phyloP scores from a whole-genome alignment of 2,797 vertebrate genomes.

The Macrochelys suwanniensis region DNA sequence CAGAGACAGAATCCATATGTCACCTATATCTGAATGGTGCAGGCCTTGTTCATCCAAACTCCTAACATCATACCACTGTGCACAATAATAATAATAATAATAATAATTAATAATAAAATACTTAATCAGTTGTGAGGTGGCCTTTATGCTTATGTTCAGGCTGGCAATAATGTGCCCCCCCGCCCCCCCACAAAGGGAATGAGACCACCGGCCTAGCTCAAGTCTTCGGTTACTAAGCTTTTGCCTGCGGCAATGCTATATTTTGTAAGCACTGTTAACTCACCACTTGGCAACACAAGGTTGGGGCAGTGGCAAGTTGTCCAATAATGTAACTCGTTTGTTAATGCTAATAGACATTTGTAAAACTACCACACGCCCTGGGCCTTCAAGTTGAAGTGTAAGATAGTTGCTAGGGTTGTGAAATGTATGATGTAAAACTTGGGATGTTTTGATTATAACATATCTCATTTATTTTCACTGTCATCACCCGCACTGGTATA shows the following conservation, averaged over 20 bases:
- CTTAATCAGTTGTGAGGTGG: constrained; percentile 56
- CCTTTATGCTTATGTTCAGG: constrained; percentile 48
- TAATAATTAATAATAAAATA: constrained; percentile 54
- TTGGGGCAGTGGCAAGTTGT: constrained; percentile 58
- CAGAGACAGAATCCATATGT: background rate
- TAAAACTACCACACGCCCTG: constrained; percentile 67
- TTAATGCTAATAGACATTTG: constrained; percentile 72
- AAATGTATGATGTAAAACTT: constrained; percentile 78
- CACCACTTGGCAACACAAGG: constrained; percentile 64
- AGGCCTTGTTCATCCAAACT: constrained; percentile 46
- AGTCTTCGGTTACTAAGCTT: constrained; percentile 60
- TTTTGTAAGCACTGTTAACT: constrained; percentile 70
- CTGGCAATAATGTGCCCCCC: constrained; percentile 52
- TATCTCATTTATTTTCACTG: constrained; percentile 81
- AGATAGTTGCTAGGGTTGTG: constrained; percentile 68
- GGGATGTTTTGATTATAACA: constrained; percentile 76
- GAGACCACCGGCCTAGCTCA: constrained; percentile 67
- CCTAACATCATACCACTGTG: constrained; percentile 42
- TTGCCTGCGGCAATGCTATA: constrained; percentile 52
- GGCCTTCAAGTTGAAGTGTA: constrained; percentile 66
- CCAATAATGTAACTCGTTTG: constrained; percentile 76
- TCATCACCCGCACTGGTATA: constrained; percentile 75
- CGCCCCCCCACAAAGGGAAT: constrained; percentile 49
- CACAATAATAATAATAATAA: constrained; percentile 48
- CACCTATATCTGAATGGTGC: constrained; percentile 5